These are phyloP conservation scores for Carcharodon carcharias DNA, from an alignment of 2,797 vertebrate species.

Conservation along the genomic window DNA sequence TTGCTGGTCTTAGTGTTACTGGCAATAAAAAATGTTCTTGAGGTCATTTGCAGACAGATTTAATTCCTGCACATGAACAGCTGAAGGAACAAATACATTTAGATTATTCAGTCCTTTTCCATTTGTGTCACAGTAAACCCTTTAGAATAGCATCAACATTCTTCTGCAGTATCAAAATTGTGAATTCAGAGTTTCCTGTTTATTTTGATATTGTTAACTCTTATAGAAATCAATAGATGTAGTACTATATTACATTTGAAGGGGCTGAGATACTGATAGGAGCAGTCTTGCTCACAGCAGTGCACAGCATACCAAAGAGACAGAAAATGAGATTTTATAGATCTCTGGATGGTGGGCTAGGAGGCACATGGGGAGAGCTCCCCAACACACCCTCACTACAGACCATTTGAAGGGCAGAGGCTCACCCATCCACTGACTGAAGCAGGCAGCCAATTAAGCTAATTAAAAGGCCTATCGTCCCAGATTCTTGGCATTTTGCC, in stretches of 20 bases:
- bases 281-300: background rate
- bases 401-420: background rate
- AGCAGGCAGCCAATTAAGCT: too few species aligned
- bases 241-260: background rate
- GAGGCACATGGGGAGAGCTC: too few species aligned
- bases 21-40: background rate
- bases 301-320: background rate
- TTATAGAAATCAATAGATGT: background rate
- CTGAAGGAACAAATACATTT: slow-evolving; percentile 7
- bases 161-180: too few species aligned
- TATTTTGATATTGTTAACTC: background rate
- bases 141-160: background rate
- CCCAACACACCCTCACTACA: too few species aligned
- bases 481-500: background rate
- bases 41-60: slow-evolving; percentile 11
- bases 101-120: background rate
- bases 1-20: background rate
- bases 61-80: background rate
- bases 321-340: background rate
- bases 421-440: background rate
- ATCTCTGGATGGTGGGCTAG: background rate
- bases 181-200: background rate
- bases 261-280: background rate
- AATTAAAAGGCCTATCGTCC: too few species aligned
- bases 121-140: background rate